A percentile compares a stretch with the other conserved stretches of the same genome.
Conservation (phyloP, 2,888 invertebrate genomes). For the Scaptomyza parva region DNA sequence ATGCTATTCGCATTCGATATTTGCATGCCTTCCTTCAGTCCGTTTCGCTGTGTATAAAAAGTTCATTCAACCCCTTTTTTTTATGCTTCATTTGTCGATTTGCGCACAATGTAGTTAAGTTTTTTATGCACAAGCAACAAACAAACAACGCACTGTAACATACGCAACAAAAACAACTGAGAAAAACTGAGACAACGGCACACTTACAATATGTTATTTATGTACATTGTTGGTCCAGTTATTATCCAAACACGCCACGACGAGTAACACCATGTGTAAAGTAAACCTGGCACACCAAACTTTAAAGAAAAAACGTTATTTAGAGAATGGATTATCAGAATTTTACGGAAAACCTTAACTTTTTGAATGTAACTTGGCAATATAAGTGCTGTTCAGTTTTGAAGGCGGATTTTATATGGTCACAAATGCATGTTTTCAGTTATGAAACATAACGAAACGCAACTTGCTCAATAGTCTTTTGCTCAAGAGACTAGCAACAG, state of each 20-base stretch:
- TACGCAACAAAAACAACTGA: slow-evolving; percentile 9
- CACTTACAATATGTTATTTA: background rate
- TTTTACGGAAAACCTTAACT: too few species aligned
- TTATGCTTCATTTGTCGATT: slow-evolving; percentile 71
- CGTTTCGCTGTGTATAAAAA: slow-evolving; percentile 53
- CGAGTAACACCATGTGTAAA: background rate
- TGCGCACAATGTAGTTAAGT: slow-evolving; percentile 44
- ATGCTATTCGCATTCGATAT: slow-evolving; percentile 53
- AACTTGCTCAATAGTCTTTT: slow-evolving; percentile 2
- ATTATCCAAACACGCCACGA: slow-evolving; percentile 1
- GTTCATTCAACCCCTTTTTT: slow-evolving; percentile 70
- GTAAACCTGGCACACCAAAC: background rate
- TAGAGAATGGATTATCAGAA: too few species aligned
- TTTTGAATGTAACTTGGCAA: too few species aligned
- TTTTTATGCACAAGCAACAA: slow-evolving; percentile 33
- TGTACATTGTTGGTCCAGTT: background rate
- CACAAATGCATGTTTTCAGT: too few species aligned
- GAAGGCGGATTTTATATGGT: too few species aligned
- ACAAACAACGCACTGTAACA: slow-evolving; percentile 20
- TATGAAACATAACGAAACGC: slow-evolving; percentile 9
- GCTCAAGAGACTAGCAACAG: background rate
- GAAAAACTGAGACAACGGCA: background rate
- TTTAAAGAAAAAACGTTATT: background rate
- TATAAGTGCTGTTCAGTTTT: too few species aligned
- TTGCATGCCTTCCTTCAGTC: slow-evolving; percentile 17